A percentile compares a stretch with the other conserved stretches of the same genome.
These are phyloP conservation scores for Macquaria australasica DNA, from an alignment of 2,113 vertebrate genomes.

Conservation along the genomic window DNA sequence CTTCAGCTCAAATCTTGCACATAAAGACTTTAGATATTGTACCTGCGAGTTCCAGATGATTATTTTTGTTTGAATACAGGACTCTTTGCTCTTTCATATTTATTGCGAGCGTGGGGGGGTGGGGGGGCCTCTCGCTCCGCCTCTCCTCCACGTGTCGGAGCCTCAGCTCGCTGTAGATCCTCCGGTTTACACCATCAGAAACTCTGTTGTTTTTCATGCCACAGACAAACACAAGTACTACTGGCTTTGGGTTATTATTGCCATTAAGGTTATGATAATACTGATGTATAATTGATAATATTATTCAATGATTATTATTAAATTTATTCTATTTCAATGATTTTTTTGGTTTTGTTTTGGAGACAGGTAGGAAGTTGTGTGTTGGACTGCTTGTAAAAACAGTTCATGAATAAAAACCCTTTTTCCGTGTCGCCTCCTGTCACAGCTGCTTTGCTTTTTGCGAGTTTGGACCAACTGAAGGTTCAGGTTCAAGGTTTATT, in stretches of 20 bases:
- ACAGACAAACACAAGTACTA: conserved; percentile 76
- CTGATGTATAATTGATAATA: conserved; percentile 82
- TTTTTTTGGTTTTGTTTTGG: conserved; percentile 51
- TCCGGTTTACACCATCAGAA: conserved; percentile 67
- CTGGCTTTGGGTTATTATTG: conserved; percentile 82
- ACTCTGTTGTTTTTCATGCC: conserved; percentile 66
- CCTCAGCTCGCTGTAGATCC: conserved; percentile 61
- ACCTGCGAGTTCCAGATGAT: conserved; percentile 82
- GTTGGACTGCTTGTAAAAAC: conserved; percentile 88
- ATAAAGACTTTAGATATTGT: conserved; percentile 88
- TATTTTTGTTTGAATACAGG: conserved; percentile 81
- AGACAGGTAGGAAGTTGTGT: conserved; percentile 86
- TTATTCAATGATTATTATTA: conserved; percentile 83
- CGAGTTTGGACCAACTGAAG: background rate
- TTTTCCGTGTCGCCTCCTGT: conserved; percentile 81
- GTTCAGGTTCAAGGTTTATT: too few relatives aligned
- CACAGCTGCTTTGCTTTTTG: conserved; percentile 5
- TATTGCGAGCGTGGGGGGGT: conserved; percentile 81
- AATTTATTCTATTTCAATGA: conserved; percentile 79
- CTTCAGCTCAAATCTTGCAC: conserved; percentile 86
- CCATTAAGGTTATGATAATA: conserved; percentile 77
- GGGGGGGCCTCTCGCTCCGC: conserved; percentile 1
- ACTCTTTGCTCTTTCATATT: conserved; percentile 85
- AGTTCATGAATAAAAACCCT: conserved; percentile 89
- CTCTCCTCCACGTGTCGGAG: conserved; percentile 41